phyloP scores from a whole-genome alignment of 1,140 invertebrate genomes.

The Zaprionus davidi region DNA sequence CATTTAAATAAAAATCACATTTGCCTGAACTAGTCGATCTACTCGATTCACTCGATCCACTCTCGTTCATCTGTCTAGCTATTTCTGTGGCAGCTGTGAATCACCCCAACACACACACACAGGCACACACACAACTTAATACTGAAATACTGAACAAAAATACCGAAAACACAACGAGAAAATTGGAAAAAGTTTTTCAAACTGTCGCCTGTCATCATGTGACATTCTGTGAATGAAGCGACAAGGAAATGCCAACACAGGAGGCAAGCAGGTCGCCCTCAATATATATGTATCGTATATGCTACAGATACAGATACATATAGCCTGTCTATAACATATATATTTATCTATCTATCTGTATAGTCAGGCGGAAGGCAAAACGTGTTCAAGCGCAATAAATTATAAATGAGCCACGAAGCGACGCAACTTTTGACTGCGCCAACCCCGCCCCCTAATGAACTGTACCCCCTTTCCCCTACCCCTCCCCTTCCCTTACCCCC shows the following conservation, averaged over 20 bases:
- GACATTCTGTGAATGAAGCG: conserved; percentile 63
- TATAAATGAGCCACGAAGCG: conserved; percentile 61
- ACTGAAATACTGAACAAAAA: conserved; percentile 40
- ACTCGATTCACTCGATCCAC: conserved; percentile 25
- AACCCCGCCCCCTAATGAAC: conserved; percentile 23
- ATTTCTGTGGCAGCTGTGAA: conserved; percentile 53
- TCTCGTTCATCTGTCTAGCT: conserved; percentile 49
- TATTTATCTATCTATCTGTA: not conserved
- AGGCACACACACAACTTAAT: conserved; percentile 36
- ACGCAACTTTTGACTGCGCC: conserved; percentile 49
- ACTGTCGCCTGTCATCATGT: conserved; percentile 76
- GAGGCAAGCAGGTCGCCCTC: conserved; percentile 39
- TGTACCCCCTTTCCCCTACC: conserved; percentile 11
- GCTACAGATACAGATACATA: conserved; percentile 7
- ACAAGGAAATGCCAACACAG: conserved; percentile 64
- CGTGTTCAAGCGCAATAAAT: conserved; percentile 76
- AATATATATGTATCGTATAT: conserved; percentile 3
- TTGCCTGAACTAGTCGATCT: conserved; percentile 22
- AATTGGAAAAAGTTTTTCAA: conserved; percentile 44
- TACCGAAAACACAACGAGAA: conserved; percentile 22
- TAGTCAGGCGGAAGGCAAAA: conserved; percentile 41
- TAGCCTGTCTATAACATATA: not conserved
- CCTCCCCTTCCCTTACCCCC: conserved; percentile 1
- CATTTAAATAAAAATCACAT: conserved; percentile 35
- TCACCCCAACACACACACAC: conserved; percentile 41